Percentiles rank a stretch among this genome's conserved stretches.
Evolutionary conservation across 2,797 vertebrate species (phyloP).

Genomic region (Manis javanica): DNA sequence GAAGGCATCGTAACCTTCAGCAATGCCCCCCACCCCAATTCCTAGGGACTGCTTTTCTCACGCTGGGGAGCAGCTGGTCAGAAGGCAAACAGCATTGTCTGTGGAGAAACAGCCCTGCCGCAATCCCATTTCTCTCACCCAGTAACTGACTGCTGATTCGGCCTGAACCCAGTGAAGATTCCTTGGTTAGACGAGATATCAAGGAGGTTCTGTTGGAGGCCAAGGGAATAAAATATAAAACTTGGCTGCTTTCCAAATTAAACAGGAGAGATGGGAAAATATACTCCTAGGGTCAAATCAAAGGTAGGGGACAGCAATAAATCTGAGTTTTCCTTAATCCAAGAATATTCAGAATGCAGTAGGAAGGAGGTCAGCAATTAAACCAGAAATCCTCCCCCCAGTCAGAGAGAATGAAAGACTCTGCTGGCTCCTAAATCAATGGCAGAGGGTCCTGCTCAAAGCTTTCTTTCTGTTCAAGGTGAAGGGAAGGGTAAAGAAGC

Average conservation of each 20-base stretch:
- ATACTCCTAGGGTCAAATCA: background rate
- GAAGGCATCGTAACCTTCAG: background rate
- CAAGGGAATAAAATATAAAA: constrained; percentile 29
- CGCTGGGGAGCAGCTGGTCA: background rate
- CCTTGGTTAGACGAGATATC: background rate
- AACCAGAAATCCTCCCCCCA: background rate
- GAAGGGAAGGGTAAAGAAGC: background rate
- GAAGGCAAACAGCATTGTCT: background rate
- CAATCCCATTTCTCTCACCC: background rate
- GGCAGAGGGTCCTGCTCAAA: background rate
- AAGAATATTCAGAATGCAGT: constrained; percentile 8
- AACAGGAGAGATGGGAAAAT: constrained; percentile 14
- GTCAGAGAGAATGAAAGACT: background rate
- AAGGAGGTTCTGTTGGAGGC: background rate
- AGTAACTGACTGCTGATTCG: background rate
- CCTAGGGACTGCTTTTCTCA: background rate
- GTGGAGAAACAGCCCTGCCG: background rate
- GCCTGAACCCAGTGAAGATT: background rate
- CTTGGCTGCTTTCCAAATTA: constrained; percentile 52
- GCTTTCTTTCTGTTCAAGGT: constrained; percentile 14
- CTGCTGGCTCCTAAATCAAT: background rate
- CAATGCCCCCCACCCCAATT: background rate
- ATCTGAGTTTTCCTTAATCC: constrained; percentile 13
- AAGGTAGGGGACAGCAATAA: constrained; percentile 14
- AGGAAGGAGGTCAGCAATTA: background rate